phyloP scores from a whole-genome alignment of 2,113 vertebrate species.

The Dasyornis broadbenti region DNA sequence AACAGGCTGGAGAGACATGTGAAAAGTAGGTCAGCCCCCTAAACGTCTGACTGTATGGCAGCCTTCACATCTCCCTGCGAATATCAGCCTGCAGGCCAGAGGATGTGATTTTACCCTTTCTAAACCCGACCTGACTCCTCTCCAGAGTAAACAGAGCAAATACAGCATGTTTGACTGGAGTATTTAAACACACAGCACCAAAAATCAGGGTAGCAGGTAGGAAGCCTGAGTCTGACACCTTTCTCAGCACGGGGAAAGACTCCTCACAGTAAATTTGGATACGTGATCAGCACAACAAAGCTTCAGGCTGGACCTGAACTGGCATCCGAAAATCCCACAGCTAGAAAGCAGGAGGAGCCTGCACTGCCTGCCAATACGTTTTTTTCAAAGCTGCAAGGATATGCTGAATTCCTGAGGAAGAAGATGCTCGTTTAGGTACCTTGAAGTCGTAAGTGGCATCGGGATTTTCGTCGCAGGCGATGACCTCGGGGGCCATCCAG shows the following conservation, averaged over 20 bases:
- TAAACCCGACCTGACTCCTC: constrained; percentile 14
- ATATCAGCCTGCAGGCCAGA: constrained; percentile 20
- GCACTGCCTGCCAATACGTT: rapidly evolving
- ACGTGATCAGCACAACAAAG: neutral
- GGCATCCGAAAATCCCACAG: neutral
- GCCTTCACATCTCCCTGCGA: constrained; percentile 4
- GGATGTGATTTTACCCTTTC: constrained; percentile 28
- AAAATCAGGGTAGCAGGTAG: neutral
- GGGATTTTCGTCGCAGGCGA: constrained; percentile 96
- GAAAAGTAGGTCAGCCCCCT: constrained; percentile 48
- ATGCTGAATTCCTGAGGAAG: neutral
- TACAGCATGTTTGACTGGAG: neutral
- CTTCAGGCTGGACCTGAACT: neutral
- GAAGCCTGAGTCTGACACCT: neutral
- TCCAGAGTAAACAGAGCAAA: constrained; percentile 4
- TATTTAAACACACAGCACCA: neutral
- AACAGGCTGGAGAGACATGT: neutral
- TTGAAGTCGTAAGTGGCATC: constrained; percentile 99
- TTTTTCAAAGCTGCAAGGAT: neutral
- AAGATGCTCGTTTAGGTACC: constrained; percentile 62
- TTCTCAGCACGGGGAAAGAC: neutral
- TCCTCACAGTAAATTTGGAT: neutral
- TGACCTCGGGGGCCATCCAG: constrained; percentile 99
- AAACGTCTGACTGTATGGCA: neutral
- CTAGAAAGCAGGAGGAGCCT: neutral